A percentile compares a stretch with the other conserved stretches of the same genome.
phyloP scores from a whole-genome alignment of 2,113 vertebrate genomes.

The Corvus hawaiiensis region DNA sequence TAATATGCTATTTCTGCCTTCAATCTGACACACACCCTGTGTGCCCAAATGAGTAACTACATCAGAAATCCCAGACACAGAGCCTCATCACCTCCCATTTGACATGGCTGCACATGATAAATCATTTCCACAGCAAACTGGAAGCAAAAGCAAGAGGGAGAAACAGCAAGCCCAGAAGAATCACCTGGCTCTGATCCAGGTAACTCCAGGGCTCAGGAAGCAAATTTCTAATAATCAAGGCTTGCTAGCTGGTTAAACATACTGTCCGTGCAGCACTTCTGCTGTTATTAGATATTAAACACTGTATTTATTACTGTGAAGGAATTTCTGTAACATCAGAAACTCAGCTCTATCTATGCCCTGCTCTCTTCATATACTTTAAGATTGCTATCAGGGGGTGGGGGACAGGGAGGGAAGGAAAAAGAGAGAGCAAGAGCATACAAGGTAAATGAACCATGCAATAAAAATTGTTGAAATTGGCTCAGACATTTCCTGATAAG shows the following conservation, averaged over 20 bases:
- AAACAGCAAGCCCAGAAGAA: background rate
- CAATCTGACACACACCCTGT: background rate
- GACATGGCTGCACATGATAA: background rate
- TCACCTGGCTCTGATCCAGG: background rate
- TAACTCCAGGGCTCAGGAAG: background rate
- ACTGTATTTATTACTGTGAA: background rate
- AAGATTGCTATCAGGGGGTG: background rate
- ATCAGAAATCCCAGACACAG: background rate
- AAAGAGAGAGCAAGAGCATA: background rate
- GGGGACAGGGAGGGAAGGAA: background rate
- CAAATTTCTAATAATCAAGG: background rate
- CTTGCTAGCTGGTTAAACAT: background rate
- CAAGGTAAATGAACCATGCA: slow-evolving; percentile 39
- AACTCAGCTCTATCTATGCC: background rate
- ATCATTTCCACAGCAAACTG: background rate
- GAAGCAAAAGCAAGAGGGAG: background rate
- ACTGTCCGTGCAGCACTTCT: background rate
- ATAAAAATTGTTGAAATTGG: slow-evolving; percentile 41
- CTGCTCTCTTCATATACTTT: background rate
- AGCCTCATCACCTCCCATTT: background rate
- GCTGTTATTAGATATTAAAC: background rate
- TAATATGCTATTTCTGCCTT: background rate
- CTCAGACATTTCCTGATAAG: slow-evolving; percentile 31
- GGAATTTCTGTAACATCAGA: background rate
- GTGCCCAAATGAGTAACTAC: background rate